phyloP scores from a whole-genome alignment of 2,797 vertebrate species.

The Spea hammondii region DNA sequence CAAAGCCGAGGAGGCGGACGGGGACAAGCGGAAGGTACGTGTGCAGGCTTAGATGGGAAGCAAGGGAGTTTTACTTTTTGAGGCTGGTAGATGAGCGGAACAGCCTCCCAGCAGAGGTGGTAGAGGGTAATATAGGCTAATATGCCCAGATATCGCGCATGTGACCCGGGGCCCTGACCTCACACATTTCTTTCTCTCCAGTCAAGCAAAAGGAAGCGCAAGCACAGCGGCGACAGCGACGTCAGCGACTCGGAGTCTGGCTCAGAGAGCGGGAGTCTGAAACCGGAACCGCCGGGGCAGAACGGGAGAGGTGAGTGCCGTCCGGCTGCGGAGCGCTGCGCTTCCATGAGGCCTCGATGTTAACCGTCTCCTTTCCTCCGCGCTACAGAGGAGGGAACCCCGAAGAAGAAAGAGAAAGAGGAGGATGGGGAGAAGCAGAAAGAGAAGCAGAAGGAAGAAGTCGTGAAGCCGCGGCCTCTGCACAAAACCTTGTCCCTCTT shows the following conservation, averaged over 20 bases:
- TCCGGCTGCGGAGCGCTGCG: too few species aligned
- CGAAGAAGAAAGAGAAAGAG: conserved; percentile 71
- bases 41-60: conserved; percentile 62
- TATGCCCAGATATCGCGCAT: too few species aligned
- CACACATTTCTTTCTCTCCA: conserved; percentile 48
- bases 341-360: background rate
- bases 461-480: conserved; percentile 80
- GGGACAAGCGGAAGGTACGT: too few species aligned
- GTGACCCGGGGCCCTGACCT: too few species aligned
- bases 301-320: conserved; percentile 59
- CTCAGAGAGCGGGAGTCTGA: conserved; percentile 78
- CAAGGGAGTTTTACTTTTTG: conserved; percentile 72
- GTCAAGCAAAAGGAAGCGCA: conserved; percentile 79
- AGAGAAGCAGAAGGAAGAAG: conserved; percentile 73
- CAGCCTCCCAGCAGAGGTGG: too few species aligned
- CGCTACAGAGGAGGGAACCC: background rate
- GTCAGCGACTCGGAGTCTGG: conserved; percentile 83
- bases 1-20: conserved; percentile 68
- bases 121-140: too few species aligned
- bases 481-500: conserved; percentile 90
- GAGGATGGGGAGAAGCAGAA: conserved; percentile 69
- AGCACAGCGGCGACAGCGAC: conserved; percentile 78
- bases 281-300: conserved; percentile 47
- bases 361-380: background rate
- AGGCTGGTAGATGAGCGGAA: too few species aligned